Evolutionary conservation across 2,113 vertebrate species (phyloP).

Genomic region (Trichomycterus rosablanca): DNA sequence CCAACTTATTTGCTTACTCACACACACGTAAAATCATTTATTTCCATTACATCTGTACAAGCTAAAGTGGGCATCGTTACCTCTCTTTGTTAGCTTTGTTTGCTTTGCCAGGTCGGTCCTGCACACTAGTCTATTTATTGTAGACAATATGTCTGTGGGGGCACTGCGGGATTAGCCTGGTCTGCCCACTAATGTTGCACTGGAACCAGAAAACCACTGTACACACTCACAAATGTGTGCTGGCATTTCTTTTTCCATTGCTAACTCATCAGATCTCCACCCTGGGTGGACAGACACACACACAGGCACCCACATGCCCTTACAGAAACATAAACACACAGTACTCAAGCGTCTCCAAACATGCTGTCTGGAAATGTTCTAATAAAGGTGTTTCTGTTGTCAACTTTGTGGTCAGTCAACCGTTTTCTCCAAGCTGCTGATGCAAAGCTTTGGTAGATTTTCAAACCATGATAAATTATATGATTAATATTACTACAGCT

Average conservation of each 20-base stretch:
- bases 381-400: slow-evolving; percentile 26
- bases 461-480: neutral
- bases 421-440: slow-evolving; percentile 14
- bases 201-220: slow-evolving; percentile 11
- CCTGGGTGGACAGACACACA: neutral
- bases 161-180: slow-evolving; percentile 28
- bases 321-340: slow-evolving; percentile 31
- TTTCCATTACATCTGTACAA: slow-evolving; percentile 35
- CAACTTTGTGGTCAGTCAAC: slow-evolving; percentile 17
- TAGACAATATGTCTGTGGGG: slow-evolving; percentile 24
- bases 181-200: slow-evolving; percentile 17
- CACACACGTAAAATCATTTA: neutral
- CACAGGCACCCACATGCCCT: slow-evolving; percentile 4
- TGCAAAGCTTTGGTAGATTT: neutral
- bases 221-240: neutral
- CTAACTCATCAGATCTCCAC: slow-evolving; percentile 20
- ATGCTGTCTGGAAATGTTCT: slow-evolving; percentile 12
- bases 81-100: slow-evolving; percentile 35
- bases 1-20: too few relatives aligned
- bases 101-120: slow-evolving; percentile 33
- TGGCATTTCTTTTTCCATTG: slow-evolving; percentile 6
- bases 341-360: slow-evolving; percentile 1
- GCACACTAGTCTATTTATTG: slow-evolving; percentile 38
- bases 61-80: slow-evolving; percentile 33
- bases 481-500: neutral